A percentile compares a stretch with the other conserved stretches of the same genome.
Evolutionary conservation across 2,113 vertebrate species (phyloP).

Genomic region (Solea senegalensis): DNA sequence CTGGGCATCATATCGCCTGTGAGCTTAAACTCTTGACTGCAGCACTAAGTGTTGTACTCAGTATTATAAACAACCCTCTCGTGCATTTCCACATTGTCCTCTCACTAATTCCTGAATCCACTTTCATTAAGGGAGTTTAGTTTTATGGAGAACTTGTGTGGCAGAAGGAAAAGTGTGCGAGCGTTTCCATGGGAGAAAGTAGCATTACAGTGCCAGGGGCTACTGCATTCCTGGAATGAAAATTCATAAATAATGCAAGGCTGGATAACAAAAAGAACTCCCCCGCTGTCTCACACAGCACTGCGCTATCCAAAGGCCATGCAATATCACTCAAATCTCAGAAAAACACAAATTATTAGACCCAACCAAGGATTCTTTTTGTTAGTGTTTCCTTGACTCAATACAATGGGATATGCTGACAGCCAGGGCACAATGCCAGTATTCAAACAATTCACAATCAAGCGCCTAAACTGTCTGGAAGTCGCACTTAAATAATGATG

Average conservation of each 20-base stretch:
- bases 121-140: constrained; percentile 65
- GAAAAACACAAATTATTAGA: constrained; percentile 66
- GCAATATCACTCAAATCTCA: constrained; percentile 72
- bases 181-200: constrained; percentile 67
- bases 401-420: constrained; percentile 51
- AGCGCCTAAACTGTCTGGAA: constrained; percentile 47
- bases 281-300: constrained; percentile 68
- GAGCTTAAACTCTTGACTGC: constrained; percentile 51
- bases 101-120: constrained; percentile 70
- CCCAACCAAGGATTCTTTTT: constrained; percentile 36
- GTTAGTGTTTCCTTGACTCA: constrained; percentile 34
- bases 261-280: constrained; percentile 81
- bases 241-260: constrained; percentile 82
- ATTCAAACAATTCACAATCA: constrained; percentile 42
- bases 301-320: constrained; percentile 69
- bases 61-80: constrained; percentile 55
- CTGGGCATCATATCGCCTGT: constrained; percentile 43
- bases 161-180: constrained; percentile 43
- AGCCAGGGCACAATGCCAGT: constrained; percentile 48
- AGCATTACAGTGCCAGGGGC: constrained; percentile 75
- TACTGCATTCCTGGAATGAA: constrained; percentile 81
- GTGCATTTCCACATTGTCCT: constrained; percentile 54
- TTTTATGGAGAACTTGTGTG: constrained; percentile 55
- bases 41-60: constrained; percentile 50
- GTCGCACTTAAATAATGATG: constrained; percentile 64